phyloP scores from a whole-genome alignment of 2,888 invertebrate genomes.

The Cheilosia vernalis region DNA sequence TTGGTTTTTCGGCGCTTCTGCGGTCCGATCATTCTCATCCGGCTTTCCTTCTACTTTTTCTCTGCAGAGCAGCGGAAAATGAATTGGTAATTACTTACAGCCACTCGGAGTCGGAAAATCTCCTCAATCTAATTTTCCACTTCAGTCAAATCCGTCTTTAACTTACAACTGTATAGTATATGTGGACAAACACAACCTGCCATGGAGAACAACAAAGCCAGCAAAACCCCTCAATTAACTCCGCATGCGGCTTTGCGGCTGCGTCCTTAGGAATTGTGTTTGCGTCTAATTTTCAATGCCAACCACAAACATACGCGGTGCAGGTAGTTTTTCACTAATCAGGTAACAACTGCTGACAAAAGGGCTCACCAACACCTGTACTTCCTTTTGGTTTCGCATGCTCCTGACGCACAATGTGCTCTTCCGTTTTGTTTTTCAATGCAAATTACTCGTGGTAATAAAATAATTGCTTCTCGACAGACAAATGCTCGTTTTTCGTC shows the following conservation, averaged over 20 bases:
- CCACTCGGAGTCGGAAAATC: too few species aligned
- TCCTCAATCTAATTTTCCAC: too few species aligned
- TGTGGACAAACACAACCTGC: too few species aligned
- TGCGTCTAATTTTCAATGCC: background rate
- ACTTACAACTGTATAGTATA: too few species aligned
- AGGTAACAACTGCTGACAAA: conserved; percentile 31
- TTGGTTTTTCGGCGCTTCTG: too few species aligned
- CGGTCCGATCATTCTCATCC: too few species aligned
- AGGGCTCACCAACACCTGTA: background rate
- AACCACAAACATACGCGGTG: background rate
- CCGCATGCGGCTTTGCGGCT: background rate
- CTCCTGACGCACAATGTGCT: conserved; percentile 1
- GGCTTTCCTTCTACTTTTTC: too few species aligned
- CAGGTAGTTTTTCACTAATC: conserved; percentile 1
- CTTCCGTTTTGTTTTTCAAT: conserved; percentile 47
- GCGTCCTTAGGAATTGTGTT: background rate
- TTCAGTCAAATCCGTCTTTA: too few species aligned
- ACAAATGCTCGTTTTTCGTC: conserved; percentile 12
- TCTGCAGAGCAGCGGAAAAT: too few species aligned
- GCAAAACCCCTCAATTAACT: background rate
- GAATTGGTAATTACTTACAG: too few species aligned
- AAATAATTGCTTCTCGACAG: conserved; percentile 58
- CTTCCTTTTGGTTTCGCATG: background rate
- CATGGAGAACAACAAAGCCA: too few species aligned
- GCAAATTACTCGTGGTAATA: conserved; percentile 66